Base-by-base conservation (phyloP, 2,113 vertebrate genomes). In the Callionymus lyra region DNA sequence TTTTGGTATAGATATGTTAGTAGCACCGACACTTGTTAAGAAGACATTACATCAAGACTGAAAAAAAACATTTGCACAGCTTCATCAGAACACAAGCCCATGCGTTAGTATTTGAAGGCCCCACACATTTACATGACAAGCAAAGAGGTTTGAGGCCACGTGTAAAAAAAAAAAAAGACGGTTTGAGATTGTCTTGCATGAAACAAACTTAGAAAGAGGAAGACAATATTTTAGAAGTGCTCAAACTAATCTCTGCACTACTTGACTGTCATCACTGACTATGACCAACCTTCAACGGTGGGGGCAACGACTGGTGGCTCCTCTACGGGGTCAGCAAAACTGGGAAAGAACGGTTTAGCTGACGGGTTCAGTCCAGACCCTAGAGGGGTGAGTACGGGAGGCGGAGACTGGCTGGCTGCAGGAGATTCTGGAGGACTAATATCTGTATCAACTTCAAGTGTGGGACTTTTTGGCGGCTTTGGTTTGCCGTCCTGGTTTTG, bases 291-390 rank as follows among this genome's bases (percentile, higher is more conserved):
- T 86, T 86, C 77, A 38, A 50, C 53, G 39, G 33, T 21, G 38
- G 65, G 50, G 54, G 49, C 38, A 36, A 59, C 60, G 39, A 34
- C 62, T 9, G 56, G 31, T 12, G 55, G 66, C 32, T 68, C 60
- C 34, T 83, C 83, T 53, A 45, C 12, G 12, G 72, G 27, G 41
- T 85, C 83, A 14, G 73, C 60, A 59, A 84, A 83, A 57, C 74
- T 84, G 43, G 85, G 85, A 62, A 86, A 82, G 65, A 87, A 87
- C 6, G 85, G 85, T 12, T 81, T 82, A 16, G 85, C 85, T 12
- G 84, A 43, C 6, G 85, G 84, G 46, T 87, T 86, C 42, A 86
- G 77, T 31, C 67, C 79, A 3, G 82, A 85, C 35, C 56, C 66
- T 10, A 37, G 13, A n/a, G 51, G 39, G 36, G 1, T 6, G 1